phyloP scores from a whole-genome alignment of 2,888 invertebrate genomes.

The Drosophila birchii region DNA sequence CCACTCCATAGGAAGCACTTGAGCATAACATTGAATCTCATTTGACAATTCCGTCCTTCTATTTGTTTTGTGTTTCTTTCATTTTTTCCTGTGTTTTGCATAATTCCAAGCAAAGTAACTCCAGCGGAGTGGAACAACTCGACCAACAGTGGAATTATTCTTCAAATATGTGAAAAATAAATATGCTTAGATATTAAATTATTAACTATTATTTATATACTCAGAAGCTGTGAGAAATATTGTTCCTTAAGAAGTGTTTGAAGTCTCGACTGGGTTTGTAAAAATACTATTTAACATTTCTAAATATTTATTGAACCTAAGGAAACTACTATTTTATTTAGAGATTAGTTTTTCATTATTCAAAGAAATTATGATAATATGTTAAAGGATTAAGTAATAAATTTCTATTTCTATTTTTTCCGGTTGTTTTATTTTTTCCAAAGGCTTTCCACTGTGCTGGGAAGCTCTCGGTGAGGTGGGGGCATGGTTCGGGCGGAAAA shows the following conservation, averaged over 20 bases:
- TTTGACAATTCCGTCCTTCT: slow-evolving; percentile 78
- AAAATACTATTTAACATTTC: too few species aligned
- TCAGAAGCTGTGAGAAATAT: too few species aligned
- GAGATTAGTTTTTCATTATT: too few species aligned
- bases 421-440: fast-evolving
- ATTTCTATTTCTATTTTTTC: not conserved
- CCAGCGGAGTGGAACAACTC: slow-evolving; percentile 58
- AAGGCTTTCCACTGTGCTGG: not conserved
- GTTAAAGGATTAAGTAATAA: not conserved
- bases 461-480: slow-evolving; percentile 19
- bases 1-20: slow-evolving; percentile 57
- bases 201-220: too few species aligned
- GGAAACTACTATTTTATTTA: too few species aligned
- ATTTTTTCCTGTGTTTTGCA: slow-evolving; percentile 58
- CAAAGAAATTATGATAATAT: too few species aligned
- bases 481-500: not conserved
- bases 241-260: too few species aligned
- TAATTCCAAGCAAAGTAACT: slow-evolving; percentile 63
- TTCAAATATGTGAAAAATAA: not conserved
- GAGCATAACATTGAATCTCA: slow-evolving; percentile 82
- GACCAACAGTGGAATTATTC: not conserved
- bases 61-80: slow-evolving; percentile 50
- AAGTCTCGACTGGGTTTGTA: not conserved
- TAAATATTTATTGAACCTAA: too few species aligned
- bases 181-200: too few species aligned